These are phyloP conservation scores for Lanius collurio DNA, from an alignment of 2,113 vertebrate genomes.

Conservation along the genomic window DNA sequence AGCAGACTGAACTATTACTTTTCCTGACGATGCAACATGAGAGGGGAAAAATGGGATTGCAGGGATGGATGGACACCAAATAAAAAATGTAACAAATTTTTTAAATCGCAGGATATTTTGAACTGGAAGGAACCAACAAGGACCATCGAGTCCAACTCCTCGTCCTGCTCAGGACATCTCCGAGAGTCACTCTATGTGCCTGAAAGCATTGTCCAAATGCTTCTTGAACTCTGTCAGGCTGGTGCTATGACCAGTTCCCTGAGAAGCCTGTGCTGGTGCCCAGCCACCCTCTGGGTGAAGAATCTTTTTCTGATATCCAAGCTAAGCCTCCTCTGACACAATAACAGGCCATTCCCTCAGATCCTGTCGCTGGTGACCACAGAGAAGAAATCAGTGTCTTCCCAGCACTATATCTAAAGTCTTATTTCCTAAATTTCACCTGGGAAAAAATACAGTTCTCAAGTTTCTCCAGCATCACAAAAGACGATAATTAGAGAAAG, in stretches of 20 bases:
- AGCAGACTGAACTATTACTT: not conserved
- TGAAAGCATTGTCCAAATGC: not conserved
- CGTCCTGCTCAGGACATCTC: not conserved
- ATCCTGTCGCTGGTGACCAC: not conserved
- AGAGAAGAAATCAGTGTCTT: not conserved
- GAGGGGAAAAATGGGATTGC: not conserved
- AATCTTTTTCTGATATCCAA: not conserved
- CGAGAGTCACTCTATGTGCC: not conserved
- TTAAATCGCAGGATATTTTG: not conserved
- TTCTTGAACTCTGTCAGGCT: not conserved
- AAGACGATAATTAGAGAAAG: not conserved
- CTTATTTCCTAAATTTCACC: not conserved
- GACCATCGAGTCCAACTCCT: accelerated
- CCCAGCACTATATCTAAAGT: not conserved
- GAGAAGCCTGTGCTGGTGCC: not conserved
- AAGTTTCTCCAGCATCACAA: not conserved
- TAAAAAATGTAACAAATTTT: not conserved
- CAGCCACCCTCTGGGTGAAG: not conserved
- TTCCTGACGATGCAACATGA: not conserved
- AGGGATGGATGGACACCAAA: not conserved
- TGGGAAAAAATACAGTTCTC: not conserved
- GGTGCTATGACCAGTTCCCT: not conserved
- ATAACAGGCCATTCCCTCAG: not conserved
- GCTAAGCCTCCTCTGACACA: not conserved
- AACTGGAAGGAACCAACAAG: not conserved